Evolutionary conservation across 2,888 invertebrate species (phyloP).

Genomic region (Matsumyia berberina): DNA sequence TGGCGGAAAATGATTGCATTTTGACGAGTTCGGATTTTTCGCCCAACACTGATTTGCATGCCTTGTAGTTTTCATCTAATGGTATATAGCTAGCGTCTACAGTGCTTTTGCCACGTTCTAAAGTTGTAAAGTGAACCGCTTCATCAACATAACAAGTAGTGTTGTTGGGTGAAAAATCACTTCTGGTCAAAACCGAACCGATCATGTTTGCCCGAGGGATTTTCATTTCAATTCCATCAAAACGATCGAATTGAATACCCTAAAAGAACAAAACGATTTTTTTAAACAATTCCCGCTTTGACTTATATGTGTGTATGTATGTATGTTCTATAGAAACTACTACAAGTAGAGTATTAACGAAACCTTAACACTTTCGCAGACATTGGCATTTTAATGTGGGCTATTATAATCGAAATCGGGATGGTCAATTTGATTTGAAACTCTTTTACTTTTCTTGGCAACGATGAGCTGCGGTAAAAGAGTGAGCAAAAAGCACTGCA

Average conservation of each 20-base stretch:
- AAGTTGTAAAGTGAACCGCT: slow-evolving; percentile 79
- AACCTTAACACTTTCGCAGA: slow-evolving; percentile 62
- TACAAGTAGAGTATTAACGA: slow-evolving; percentile 39
- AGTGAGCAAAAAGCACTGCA: slow-evolving; percentile 22
- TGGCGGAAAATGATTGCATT: slow-evolving; percentile 77
- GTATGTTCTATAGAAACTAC: slow-evolving; percentile 40
- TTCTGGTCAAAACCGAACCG: slow-evolving; percentile 76
- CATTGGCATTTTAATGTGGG: not conserved
- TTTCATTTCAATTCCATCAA: slow-evolving; percentile 78
- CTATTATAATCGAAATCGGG: slow-evolving; percentile 8
- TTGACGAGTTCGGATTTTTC: slow-evolving; percentile 78
- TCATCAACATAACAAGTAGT: slow-evolving; percentile 80
- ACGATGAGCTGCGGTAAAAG: slow-evolving; percentile 5
- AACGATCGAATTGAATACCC: slow-evolving; percentile 79
- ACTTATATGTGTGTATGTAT: slow-evolving; percentile 22
- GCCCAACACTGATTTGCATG: slow-evolving; percentile 80
- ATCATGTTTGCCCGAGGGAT: slow-evolving; percentile 79
- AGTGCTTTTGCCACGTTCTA: slow-evolving; percentile 80
- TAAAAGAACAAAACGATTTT: slow-evolving; percentile 71
- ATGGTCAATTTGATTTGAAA: slow-evolving; percentile 3
- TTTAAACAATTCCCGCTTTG: slow-evolving; percentile 73
- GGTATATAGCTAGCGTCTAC: slow-evolving; percentile 79
- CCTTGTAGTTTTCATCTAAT: slow-evolving; percentile 80
- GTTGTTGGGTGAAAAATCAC: slow-evolving; percentile 78
- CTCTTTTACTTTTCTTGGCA: not conserved